Conservation (phyloP, 2,888 invertebrate genomes). For the Hirtodrosophila trivittata region DNA sequence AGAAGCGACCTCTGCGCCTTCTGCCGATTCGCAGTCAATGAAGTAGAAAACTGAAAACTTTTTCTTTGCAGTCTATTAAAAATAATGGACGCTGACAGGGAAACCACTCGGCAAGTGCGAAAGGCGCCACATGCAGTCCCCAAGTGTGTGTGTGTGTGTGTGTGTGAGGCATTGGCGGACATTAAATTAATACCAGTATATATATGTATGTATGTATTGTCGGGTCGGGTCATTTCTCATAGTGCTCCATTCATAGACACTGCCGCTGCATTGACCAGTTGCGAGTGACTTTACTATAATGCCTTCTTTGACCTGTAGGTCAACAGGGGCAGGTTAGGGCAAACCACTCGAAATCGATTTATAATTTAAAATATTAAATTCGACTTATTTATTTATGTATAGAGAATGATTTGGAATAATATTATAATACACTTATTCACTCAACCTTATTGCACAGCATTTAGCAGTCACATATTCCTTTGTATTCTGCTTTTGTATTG, state of each 20-base stretch:
- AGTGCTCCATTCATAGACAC: constrained; percentile 36
- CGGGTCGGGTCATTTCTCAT: constrained; percentile 58
- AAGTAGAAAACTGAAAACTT: constrained; percentile 78
- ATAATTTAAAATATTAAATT: no score
- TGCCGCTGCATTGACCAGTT: constrained; percentile 55
- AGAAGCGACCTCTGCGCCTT: constrained; percentile 42
- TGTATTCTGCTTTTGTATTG: constrained; percentile 15
- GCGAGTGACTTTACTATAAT: constrained; percentile 37
- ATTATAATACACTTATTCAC: no score
- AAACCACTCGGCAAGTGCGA: constrained; percentile 56
- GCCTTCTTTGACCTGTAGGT: constrained; percentile 22
- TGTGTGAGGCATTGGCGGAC: constrained; percentile 53
- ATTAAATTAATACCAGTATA: constrained; percentile 54
- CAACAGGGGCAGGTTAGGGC: constrained; percentile 4
- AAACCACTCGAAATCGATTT: constrained; percentile 10
- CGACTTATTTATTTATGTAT: no score
- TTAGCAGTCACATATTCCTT: no score
- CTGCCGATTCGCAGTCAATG: constrained; percentile 74
- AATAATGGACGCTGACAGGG: constrained; percentile 71
- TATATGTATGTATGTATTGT: constrained; percentile 31
- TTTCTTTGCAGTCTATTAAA: constrained; percentile 76
- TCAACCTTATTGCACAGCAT: no score
- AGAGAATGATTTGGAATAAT: no score
- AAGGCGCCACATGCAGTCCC: constrained; percentile 53
- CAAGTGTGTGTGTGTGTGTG: constrained; percentile 16